Conservation (phyloP, 2,113 vertebrate species). For the Eulacestoma nigropectus region DNA sequence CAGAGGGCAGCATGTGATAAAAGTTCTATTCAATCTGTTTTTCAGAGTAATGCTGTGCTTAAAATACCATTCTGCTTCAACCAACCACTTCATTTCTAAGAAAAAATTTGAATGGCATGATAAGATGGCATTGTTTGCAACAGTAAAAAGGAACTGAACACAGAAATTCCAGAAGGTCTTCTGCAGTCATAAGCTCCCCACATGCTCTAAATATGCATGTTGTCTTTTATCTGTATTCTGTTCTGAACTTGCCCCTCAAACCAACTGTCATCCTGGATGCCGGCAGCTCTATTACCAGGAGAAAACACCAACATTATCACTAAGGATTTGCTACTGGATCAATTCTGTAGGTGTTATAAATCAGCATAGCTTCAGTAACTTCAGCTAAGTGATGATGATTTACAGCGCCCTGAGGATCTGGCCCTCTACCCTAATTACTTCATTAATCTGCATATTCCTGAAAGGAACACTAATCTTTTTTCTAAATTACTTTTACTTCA, state of each 20-base stretch:
- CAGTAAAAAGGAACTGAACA: background rate
- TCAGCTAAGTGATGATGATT: constrained; percentile 13
- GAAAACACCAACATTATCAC: constrained; percentile 4
- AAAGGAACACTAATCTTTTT: constrained; percentile 12
- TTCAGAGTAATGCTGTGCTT: background rate
- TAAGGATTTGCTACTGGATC: constrained; percentile 8
- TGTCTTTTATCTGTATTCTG: background rate
- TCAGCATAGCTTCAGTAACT: background rate
- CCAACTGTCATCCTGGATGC: background rate
- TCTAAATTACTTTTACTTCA: background rate
- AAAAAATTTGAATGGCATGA: background rate
- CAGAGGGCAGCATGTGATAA: constrained; percentile 18
- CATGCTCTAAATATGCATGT: background rate
- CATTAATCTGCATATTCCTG: constrained; percentile 47
- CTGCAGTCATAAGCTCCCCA: background rate
- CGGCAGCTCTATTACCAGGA: background rate
- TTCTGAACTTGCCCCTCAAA: background rate
- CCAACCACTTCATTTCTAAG: constrained; percentile 10
- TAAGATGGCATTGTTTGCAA: constrained; percentile 12
- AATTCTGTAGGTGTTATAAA: constrained; percentile 12
- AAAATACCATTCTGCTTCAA: background rate
- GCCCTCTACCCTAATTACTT: constrained; percentile 25
- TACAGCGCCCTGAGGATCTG: background rate
- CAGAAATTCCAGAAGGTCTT: constrained; percentile 32
- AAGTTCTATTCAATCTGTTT: constrained; percentile 4